A percentile compares a stretch with the other conserved stretches of the same genome.
These are phyloP conservation scores for Eupithecia vulgata DNA, from an alignment of 2,888 invertebrate genomes.

Conservation along the genomic window DNA sequence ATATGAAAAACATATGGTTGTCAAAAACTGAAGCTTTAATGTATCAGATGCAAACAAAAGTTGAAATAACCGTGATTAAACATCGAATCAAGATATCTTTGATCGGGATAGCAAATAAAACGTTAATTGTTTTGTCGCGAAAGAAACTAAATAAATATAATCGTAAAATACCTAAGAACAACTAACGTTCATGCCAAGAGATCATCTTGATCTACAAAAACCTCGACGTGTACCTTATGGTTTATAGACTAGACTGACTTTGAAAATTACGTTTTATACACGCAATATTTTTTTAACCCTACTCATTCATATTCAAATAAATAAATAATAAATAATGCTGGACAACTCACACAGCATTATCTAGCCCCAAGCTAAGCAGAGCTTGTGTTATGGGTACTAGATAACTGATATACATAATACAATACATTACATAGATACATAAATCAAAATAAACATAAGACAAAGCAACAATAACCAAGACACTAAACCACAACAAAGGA, in stretches of 20 bases:
- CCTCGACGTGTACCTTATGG: neutral
- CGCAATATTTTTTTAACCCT: neutral
- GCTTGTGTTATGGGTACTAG: too few relatives aligned
- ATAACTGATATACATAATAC: too few relatives aligned
- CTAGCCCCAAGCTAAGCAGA: too few relatives aligned
- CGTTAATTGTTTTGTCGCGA: neutral
- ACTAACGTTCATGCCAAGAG: neutral
- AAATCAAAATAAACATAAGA: neutral
- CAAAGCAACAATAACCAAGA: conserved; percentile 11
- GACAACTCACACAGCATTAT: too few relatives aligned
- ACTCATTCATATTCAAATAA: neutral
- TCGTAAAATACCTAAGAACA: neutral
- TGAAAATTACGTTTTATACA: neutral
- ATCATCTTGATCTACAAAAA: neutral
- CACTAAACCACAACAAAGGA: conserved; percentile 26
- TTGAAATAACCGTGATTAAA: neutral
- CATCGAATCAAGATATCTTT: neutral
- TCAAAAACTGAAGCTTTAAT: neutral
- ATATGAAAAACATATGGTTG: neutral
- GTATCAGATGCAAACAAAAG: neutral
- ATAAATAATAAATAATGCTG: too few relatives aligned
- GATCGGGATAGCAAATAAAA: too few relatives aligned
- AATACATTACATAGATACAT: too few relatives aligned
- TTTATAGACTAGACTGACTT: neutral
- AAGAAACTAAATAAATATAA: neutral